Evolutionary conservation across 1,140 invertebrate species (phyloP), one percentile per base, ranked within the genome.

Genomic region (Danaus plexippus): DNA sequence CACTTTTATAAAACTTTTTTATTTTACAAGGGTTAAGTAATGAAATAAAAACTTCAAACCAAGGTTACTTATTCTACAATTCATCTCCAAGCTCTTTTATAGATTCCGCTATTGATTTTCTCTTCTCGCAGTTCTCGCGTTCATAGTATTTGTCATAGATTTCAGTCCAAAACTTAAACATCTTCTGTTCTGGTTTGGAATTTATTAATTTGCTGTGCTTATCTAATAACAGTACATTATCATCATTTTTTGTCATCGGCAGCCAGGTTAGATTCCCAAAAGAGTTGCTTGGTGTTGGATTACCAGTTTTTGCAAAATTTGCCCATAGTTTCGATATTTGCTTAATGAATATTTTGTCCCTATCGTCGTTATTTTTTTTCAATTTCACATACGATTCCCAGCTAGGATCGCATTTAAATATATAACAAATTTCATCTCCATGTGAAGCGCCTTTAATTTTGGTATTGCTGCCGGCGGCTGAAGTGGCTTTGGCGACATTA

Each of bases 261-360:
- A 66, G 66, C 82, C 82, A 85, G 22, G 64, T 72, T 11, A 64
- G 45, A 53, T 69, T 71, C 11, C 49, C 54, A 46, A 40, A 22
- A 51, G 61, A 56, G 10, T 52, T 57, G 1, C 18, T 22, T 11
- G 73, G 74, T 43, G 77, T 87, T 10, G 87, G 87, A 52, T 87
- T 59, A 6, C 80, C 83, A 57, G 52, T 70, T 68, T 84, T 87
- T 8, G 83, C 87, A 71, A 89, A 89, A 69, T 88, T 87, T 5
- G 80, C 60, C 87, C 87, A 88, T 58, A 88, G 57, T 57, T 68
- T 65, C 5, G 76, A 63, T n/a, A 88, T 70, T 57, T 75, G 59
- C 52, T 66, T 77, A 11, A 87, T 78, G 55, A 85, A 74, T 11
- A 44, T 59, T 73, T 63, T 75, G 46, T 85, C 79, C 56, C 9